Conservation (phyloP, 2,113 vertebrate genomes). For the Myotis davidii region DNA sequence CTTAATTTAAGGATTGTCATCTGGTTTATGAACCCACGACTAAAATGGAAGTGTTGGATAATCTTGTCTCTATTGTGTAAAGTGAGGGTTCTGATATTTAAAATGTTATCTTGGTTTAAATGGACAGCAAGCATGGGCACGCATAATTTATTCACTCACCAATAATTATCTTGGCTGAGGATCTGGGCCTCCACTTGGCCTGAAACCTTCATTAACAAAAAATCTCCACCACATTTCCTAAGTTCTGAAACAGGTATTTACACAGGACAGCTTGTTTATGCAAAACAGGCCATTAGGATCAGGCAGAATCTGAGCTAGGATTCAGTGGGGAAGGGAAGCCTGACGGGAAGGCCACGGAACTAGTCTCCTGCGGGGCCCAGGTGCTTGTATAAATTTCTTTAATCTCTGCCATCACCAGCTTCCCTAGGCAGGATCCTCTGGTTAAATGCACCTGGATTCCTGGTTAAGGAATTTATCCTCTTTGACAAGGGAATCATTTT, state of each 20-base stretch:
- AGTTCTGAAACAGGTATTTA: neutral
- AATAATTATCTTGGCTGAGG: constrained; percentile 46
- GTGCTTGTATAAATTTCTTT: neutral
- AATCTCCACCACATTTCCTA: neutral
- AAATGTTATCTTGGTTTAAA: constrained; percentile 22
- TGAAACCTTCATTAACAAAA: neutral
- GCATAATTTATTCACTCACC: neutral
- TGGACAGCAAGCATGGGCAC: constrained; percentile 32
- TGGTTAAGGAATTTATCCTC: neutral
- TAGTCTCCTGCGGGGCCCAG: neutral
- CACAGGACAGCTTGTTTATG: neutral
- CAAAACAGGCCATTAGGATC: neutral
- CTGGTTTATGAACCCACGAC: neutral
- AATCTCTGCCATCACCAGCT: neutral
- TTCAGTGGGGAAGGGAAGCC: neutral
- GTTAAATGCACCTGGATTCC: neutral
- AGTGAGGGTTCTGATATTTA: constrained; percentile 19
- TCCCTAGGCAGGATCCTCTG: neutral
- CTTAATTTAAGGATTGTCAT: constrained; percentile 26
- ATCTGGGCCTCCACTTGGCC: neutral
- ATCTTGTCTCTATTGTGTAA: neutral
- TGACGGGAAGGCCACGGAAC: too few species aligned
- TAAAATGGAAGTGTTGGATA: constrained; percentile 11
- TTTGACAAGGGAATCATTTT: neutral
- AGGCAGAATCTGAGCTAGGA: neutral